phyloP scores from a whole-genome alignment of 2,113 vertebrate genomes.

The Brachionichthys hirsutus region DNA sequence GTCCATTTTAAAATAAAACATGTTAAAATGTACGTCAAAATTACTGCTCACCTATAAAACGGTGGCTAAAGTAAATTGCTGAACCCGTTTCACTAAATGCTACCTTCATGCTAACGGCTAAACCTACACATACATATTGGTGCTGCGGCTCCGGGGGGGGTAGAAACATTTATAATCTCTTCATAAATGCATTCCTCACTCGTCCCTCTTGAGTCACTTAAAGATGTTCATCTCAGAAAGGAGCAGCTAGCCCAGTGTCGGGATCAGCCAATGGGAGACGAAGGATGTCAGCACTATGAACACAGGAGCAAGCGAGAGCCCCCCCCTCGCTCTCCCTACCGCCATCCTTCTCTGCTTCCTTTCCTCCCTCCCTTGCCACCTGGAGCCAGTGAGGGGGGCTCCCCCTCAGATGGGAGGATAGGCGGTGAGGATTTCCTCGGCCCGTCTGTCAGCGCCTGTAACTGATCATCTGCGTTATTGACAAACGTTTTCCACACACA shows the following conservation, averaged over 20 bases:
- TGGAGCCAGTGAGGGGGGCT: conserved; percentile 74
- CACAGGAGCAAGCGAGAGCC: conserved; percentile 70
- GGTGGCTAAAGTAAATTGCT: no score
- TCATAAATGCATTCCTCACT: no score
- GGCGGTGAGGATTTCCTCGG: neutral
- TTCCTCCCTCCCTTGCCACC: conserved; percentile 74
- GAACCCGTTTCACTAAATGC: no score
- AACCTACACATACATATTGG: no score
- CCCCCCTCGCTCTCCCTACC: conserved; percentile 32
- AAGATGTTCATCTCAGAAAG: no score
- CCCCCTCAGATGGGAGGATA: conserved; percentile 15
- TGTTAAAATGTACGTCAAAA: no score
- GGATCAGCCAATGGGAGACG: neutral
- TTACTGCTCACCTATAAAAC: no score
- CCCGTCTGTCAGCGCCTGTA: conserved; percentile 8
- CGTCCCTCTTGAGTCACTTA: no score
- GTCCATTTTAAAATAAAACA: no score
- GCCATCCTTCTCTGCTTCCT: conserved; percentile 52
- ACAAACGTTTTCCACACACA: conserved; percentile 39
- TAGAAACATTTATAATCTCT: no score
- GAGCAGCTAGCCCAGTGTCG: neutral
- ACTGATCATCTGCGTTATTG: conserved; percentile 26
- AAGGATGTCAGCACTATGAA: conserved; percentile 49
- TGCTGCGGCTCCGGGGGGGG: no score
- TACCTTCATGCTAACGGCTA: no score